Base-by-base conservation (phyloP, 2,113 vertebrate species). In the Perccottus glenii region DNA sequence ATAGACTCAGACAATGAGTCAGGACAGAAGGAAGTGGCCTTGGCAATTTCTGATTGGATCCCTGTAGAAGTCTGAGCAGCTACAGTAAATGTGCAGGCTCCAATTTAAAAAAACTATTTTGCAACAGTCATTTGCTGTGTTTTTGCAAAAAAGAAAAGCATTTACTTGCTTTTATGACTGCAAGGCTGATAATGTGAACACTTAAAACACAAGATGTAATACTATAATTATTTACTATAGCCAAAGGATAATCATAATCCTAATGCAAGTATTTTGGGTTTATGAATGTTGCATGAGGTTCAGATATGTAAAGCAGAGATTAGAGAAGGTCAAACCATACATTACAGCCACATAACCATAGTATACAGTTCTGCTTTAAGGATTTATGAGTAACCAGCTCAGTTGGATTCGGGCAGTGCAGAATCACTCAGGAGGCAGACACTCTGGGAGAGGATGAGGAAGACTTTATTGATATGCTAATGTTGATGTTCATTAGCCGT, bases 381-480 rank as follows among this genome's bases (percentile, higher is more conserved):
- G 35, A 16, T 46, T 16, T 36, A 14, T 32, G 42, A 50, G 36
- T 27, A 48, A 45, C 57, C 40, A 56, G n/a, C 62, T 69, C 47
- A 32, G 3, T 27, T 38, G 48, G 40, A 61, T 62, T 43, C 70
- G 67, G 68, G 70, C 49, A 43, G 64, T 27, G 4, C 62, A 64
- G 38, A 46, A 57, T 77, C 63, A 15, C 57, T 67, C 32, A 59
- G 78, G 15, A 51, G 57, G 46, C 53, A 48, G 11, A 36, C 75
- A 65, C 50, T 61, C 15, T 10, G 19, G 47, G n/a, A 55, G 45
- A 60, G 49, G 63, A 67, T 66, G 64, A 40, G 1, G 58, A 42
- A 65, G 69, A 42, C 78, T 66, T 73, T 72, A 87, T 89, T 91
- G 82, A 90, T 87, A 91, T 92, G 88, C 87, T 83, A 87, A 87